Percentiles rank a stretch among this genome's conserved stretches.
Conservation (phyloP, 37 sponge, comb jelly and placozoan species). For the Cliona cf. orientalis region DNA sequence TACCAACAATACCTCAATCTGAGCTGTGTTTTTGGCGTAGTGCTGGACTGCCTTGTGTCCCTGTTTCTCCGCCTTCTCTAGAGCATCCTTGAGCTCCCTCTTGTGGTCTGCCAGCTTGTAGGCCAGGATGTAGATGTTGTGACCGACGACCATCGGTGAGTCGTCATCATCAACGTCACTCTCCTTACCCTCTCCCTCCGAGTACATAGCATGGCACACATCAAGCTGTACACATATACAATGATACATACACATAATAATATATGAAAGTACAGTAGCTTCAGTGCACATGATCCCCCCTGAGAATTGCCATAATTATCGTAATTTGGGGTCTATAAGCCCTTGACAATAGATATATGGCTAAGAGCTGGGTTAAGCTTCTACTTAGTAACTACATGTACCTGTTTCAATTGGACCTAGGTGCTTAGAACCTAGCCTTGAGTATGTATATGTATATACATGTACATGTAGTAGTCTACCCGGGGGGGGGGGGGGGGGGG, state of each 20-base stretch:
- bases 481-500: no score
- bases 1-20: slow-evolving; percentile 98
- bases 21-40: slow-evolving; percentile 87
- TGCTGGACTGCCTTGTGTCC: slow-evolving; percentile 72
- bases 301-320: neutral
- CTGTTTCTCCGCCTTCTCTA: slow-evolving; percentile 37
- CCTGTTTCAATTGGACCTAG: neutral
- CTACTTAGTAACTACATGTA: no score
- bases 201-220: slow-evolving; percentile 28
- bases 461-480: neutral
- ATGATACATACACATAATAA: neutral
- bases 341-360: no score
- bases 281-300: neutral
- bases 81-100: slow-evolving; percentile 60
- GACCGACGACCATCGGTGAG: slow-evolving; percentile 63
- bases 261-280: neutral
- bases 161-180: slow-evolving; percentile 37
- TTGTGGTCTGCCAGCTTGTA: slow-evolving; percentile 92
- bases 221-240: slow-evolving; percentile 12
- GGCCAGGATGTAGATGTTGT: slow-evolving; percentile 92
- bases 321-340: neutral
- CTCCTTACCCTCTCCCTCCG: neutral
- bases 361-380: no score
- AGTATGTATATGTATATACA: neutral
- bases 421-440: neutral